Evolutionary conservation across 1,140 invertebrate species (phyloP), one percentile per base, ranked within the genome.

Genomic region (Antheraea pernyi): DNA sequence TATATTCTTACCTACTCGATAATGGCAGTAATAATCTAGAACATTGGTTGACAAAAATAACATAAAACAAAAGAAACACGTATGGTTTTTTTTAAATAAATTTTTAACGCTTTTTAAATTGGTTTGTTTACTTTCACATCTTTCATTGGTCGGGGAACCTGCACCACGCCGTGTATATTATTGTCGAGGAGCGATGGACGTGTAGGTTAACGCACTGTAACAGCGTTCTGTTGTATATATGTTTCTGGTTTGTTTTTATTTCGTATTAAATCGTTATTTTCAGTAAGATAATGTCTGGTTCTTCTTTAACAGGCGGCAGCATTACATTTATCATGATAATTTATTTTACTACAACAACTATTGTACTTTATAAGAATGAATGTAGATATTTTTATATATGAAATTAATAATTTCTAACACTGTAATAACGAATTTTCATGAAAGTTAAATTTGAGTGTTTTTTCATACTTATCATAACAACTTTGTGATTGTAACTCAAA

Each of bases 151-250:
- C 68, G 72, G 67, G 73, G 70, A 80, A 76, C 81, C 76, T 77
- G 77, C 59, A 19, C 69, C 68, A 73, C 79, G 80, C 69, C 68
- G 73, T 80, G 80, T 74, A 76, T 78, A 79, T 81, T 84, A 78
- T 78, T 73, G 75, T 78, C 0, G 79, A 83, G 75, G 71, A 70
- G 64, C 61, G 75, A 69, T 68, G 75, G 69, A 69, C 67, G 75
- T 68, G 65, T 78, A 73, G 84, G 84, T 84, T 76, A 86, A 82
- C 77, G 84, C 75, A 81, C 84, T 82, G 78, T 71, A 71, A 72
- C 67, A 36, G 78, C 79, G 67, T 70, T 71, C 65, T 65, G 67
- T 62, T 65, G 63, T 65, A 65, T 65, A 65, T 65, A 11, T 30
- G 22, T 30, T 48, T 65, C 64, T 42, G 64, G 30, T 11, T 63